Percentiles rank a stretch among this genome's conserved stretches.
phyloP scores from a whole-genome alignment of 2,888 invertebrate species.

The Apamea epomidion region DNA sequence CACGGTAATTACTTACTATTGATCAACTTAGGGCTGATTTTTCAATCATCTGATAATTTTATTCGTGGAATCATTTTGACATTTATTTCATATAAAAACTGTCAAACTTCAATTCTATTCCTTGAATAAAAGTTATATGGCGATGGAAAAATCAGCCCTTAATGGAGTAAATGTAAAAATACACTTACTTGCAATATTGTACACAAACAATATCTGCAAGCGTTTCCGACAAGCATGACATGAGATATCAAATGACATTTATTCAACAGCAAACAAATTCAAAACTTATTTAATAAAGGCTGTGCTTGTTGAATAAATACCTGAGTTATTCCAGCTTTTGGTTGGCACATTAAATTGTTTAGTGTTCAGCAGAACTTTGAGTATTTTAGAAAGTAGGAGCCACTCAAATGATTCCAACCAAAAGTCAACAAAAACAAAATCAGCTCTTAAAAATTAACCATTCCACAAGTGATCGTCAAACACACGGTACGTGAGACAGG shows the following conservation, averaged over 20 bases:
- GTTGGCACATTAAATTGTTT: background rate
- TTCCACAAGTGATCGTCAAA: constrained; percentile 42
- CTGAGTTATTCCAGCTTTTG: background rate
- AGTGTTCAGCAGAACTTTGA: background rate
- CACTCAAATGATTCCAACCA: background rate
- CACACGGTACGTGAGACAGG: constrained; percentile 31
- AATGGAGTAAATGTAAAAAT: background rate
- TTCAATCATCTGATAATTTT: too few relatives aligned
- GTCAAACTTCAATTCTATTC: too few relatives aligned
- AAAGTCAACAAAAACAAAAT: constrained; percentile 6
- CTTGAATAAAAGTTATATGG: too few relatives aligned
- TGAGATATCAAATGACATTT: too few relatives aligned
- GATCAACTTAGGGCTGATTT: background rate
- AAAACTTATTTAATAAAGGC: too few relatives aligned
- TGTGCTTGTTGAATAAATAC: too few relatives aligned
- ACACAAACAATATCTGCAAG: background rate
- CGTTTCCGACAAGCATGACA: too few relatives aligned
- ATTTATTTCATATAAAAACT: too few relatives aligned
- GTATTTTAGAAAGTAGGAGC: background rate
- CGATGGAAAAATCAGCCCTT: too few relatives aligned
- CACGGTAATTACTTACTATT: constrained; percentile 21
- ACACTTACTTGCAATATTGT: background rate
- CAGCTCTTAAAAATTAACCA: constrained; percentile 37
- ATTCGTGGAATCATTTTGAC: too few relatives aligned
- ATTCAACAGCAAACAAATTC: too few relatives aligned